These are phyloP conservation scores for Aculops lycopersici DNA, from an alignment of 1,140 invertebrate species.

Conservation along the genomic window DNA sequence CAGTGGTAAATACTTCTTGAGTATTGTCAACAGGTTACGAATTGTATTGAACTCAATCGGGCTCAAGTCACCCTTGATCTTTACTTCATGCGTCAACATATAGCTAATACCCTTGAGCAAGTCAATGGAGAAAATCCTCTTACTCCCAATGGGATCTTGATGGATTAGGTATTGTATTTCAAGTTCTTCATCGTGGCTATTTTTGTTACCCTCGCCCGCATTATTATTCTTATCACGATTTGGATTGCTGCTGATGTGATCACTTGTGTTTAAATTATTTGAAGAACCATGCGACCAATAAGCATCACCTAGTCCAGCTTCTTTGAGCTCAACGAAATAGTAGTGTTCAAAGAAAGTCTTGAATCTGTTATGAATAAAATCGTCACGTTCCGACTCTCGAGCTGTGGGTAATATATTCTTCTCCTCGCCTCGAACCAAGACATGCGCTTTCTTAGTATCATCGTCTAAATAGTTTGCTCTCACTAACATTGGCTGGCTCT, in stretches of 20 bases:
- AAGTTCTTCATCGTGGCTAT: too few species aligned
- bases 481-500: not conserved
- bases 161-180: not conserved
- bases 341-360: not conserved
- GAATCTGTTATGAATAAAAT: not conserved
- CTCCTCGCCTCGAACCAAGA: not conserved
- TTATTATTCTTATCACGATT: too few species aligned
- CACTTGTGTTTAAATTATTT: too few species aligned
- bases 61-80: constrained; percentile 27
- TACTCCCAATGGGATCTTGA: not conserved
- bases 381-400: not conserved
- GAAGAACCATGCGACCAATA: too few species aligned
- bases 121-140: constrained; percentile 39
- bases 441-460: not conserved
- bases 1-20: constrained; percentile 39
- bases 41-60: constrained; percentile 33
- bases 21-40: constrained; percentile 30
- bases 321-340: not conserved
- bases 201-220: not conserved
- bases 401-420: not conserved
- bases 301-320: not conserved
- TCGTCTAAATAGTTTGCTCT: not conserved
- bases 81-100: constrained; percentile 43
- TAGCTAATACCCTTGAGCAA: constrained; percentile 45
- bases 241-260: too few species aligned